phyloP scores from a whole-genome alignment of 2,888 invertebrate genomes.

The Eurytoma adleriae region DNA sequence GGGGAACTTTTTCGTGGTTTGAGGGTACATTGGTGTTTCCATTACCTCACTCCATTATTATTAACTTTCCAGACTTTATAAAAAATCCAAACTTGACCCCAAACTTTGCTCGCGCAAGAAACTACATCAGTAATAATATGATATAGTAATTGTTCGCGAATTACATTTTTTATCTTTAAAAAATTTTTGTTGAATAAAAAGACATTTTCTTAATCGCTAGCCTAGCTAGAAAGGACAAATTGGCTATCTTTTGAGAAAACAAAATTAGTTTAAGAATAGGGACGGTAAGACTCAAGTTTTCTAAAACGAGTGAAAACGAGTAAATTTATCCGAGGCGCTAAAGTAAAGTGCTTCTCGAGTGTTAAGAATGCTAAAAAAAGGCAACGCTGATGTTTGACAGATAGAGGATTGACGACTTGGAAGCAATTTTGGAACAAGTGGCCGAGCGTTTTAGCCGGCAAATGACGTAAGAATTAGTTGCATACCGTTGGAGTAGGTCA shows the following conservation, averaged over 20 bases:
- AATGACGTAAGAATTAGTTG: conserved; percentile 61
- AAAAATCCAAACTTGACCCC: too few species aligned
- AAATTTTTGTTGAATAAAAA: too few species aligned
- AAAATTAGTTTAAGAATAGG: neutral
- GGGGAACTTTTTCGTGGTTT: too few species aligned
- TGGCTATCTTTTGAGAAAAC: too few species aligned
- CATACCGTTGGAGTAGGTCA: conserved; percentile 61
- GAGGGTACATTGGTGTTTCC: conserved; percentile 15
- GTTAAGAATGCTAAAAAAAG: conserved; percentile 1
- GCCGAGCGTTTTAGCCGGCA: conserved; percentile 58
- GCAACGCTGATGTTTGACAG: conserved; percentile 9
- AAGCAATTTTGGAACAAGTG: conserved; percentile 30
- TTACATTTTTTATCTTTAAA: too few species aligned
- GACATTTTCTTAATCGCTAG: too few species aligned
- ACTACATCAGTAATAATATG: too few species aligned
- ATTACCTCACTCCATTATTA: neutral
- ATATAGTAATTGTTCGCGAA: too few species aligned
- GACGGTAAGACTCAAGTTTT: neutral
- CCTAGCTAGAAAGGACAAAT: too few species aligned
- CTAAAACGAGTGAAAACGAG: neutral
- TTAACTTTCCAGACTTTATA: too few species aligned
- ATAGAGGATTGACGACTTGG: conserved; percentile 30
- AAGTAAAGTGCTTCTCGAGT: neutral
- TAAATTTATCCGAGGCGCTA: neutral
- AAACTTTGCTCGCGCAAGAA: too few species aligned